Base-by-base conservation (phyloP, 2,888 invertebrate genomes). In the Eupithecia abbreviata region DNA sequence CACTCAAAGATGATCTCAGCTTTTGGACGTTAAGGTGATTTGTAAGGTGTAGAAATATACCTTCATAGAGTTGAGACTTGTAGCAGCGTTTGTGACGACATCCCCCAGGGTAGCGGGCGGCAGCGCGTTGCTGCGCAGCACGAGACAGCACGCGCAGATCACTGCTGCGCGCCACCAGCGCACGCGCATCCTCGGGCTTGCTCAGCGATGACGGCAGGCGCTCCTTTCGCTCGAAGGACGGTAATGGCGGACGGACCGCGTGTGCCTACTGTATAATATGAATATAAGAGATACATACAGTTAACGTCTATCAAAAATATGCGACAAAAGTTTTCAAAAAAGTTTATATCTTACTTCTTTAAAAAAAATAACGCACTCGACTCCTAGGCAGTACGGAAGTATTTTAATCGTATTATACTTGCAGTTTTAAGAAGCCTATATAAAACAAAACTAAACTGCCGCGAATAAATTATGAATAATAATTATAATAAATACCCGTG, bases 61-160 rank as follows among this genome's bases (percentile, higher is more conserved):
- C 92, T 95, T 95, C 94, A 95, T 95, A 73, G 94, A 94, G 82
- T 95, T 95, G 81, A 95, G 91, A 77, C 94, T 93, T 71, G 89
- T 92, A 2, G 95, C 95, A 2, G 95, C 95, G 76, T 95, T 95
- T 67, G 91, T 90, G 71, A 95, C 94, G 58, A 94, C 95, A 74
- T 95, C 95, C 0, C 95, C 95, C 2, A 95, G 87, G 5, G 95
- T 92, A 2, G 95, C 95, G 0, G 95, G 95, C 51, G 95, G 95
- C 74, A 95, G 84, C 43, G 93, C 93, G 49, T 88, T 86, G 81
- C 90, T 88, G 76, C 86, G 88, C 81, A 91, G 78, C 78, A 91
- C 88, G 72, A 91, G 84, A 70, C 89, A 89, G 81, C 90, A 91
- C 51, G 89, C 89, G 85, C 91, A 92, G 74, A 93, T 65, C 75